Percentiles rank a stretch among this genome's conserved stretches.
phyloP scores from a whole-genome alignment of 2,113 vertebrate genomes.

The Psammodynastes pulverulentus region DNA sequence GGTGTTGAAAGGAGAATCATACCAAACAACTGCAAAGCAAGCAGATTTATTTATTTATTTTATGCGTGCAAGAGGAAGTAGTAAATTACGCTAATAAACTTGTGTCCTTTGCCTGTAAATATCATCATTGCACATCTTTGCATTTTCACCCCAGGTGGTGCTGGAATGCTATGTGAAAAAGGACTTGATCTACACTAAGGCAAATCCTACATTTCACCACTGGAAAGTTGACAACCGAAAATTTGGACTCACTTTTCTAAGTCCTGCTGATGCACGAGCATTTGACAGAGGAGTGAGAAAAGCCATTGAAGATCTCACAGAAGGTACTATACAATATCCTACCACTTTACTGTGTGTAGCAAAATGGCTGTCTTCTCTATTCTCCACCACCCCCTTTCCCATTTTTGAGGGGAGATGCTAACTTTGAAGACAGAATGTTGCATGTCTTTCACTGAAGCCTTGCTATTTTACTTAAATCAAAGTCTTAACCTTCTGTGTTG shows the following conservation, averaged over 20 bases:
- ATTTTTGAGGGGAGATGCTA: not conserved
- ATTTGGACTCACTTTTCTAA: conserved; percentile 96
- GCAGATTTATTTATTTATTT: not conserved
- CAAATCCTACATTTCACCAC: conserved; percentile 99
- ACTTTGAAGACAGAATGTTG: not conserved
- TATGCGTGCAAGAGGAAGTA: not conserved
- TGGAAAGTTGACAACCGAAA: conserved; percentile 96
- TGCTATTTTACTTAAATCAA: not conserved
- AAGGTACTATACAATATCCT: conserved; percentile 76
- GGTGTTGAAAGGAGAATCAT: conserved; percentile 23
- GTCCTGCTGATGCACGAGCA: conserved; percentile 93
- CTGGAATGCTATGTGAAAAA: conserved; percentile 96
- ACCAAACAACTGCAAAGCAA: not conserved
- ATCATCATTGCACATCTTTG: conserved; percentile 59
- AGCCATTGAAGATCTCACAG: conserved; percentile 96
- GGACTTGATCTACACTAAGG: conserved; percentile 95
- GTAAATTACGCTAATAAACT: rapidly evolving
- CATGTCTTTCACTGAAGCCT: not conserved
- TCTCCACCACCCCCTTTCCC: not conserved
- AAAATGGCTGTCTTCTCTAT: not conserved
- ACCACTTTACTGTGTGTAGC: not conserved
- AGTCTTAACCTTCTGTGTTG: not conserved
- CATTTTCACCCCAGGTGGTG: conserved; percentile 81
- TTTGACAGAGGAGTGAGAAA: conserved; percentile 97
- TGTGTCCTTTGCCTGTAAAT: conserved; percentile 22